phyloP scores from a whole-genome alignment of 2,797 vertebrate species.

The Anisognathus igniventris region DNA sequence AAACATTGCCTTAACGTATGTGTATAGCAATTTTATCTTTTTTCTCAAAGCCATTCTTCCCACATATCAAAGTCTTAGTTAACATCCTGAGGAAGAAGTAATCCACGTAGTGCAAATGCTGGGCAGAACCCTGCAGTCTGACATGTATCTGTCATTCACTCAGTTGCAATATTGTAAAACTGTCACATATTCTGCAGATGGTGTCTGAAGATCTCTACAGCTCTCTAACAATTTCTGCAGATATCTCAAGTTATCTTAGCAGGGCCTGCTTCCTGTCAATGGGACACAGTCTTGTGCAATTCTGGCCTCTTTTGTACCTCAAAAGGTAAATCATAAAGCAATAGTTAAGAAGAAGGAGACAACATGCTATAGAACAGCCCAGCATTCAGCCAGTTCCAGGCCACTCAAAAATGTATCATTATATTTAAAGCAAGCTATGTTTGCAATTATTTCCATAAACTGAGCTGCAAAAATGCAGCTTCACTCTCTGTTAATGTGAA shows the following conservation, averaged over 20 bases:
- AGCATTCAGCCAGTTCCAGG: neutral
- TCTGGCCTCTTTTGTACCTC: neutral
- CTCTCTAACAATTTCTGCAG: neutral
- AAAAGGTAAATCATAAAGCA: neutral
- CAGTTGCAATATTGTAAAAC: neutral
- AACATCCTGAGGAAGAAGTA: neutral
- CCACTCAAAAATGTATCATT: neutral
- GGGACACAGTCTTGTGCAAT: neutral
- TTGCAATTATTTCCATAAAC: neutral
- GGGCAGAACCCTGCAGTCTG: neutral
- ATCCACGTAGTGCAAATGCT: neutral
- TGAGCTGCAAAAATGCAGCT: neutral
- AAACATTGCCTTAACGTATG: neutral
- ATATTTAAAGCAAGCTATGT: neutral
- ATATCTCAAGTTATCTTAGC: neutral
- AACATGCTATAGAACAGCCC: neutral
- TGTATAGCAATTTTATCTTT: neutral
- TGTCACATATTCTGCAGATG: neutral
- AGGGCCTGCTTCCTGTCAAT: neutral
- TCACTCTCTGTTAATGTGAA: neutral
- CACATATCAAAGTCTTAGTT: neutral
- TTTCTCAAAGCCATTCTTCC: neutral
- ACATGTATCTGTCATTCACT: neutral
- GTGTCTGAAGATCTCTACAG: neutral
- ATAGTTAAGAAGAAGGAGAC: neutral